Conservation (phyloP, 1,140 invertebrate genomes). For the Pseudoatta argentina region DNA sequence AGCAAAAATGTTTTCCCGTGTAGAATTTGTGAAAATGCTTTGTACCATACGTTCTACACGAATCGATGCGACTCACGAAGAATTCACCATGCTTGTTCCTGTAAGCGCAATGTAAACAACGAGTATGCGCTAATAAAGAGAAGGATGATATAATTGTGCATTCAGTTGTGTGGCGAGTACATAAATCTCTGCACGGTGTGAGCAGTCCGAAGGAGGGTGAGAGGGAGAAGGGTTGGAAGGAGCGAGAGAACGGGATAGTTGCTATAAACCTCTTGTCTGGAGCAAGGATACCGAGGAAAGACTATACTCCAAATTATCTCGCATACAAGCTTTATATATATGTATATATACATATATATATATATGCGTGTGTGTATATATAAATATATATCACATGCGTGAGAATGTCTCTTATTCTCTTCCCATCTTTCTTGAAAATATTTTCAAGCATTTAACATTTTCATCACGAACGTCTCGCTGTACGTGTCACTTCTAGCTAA, state of each 20-base stretch:
- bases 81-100: neutral
- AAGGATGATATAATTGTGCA: constrained; percentile 50
- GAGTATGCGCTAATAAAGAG: constrained; percentile 36
- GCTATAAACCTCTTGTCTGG: constrained; percentile 53
- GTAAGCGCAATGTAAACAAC: constrained; percentile 38
- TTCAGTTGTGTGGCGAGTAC: constrained; percentile 44
- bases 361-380: too few relatives aligned
- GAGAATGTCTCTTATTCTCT: constrained; percentile 1
- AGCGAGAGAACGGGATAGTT: neutral
- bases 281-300: constrained; percentile 44
- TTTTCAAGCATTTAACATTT: constrained; percentile 19
- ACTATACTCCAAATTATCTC: constrained; percentile 53
- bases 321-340: neutral
- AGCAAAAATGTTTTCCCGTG: too few relatives aligned
- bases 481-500: constrained; percentile 28
- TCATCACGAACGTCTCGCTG: constrained; percentile 33
- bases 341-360: too few relatives aligned
- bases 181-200: constrained; percentile 43
- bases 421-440: neutral
- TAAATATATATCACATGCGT: neutral
- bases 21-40: neutral
- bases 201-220: neutral
- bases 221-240: neutral
- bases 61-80: neutral
- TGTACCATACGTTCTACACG: neutral